phyloP scores from a whole-genome alignment of 1,140 invertebrate species.

The Bombus terrestris region DNA sequence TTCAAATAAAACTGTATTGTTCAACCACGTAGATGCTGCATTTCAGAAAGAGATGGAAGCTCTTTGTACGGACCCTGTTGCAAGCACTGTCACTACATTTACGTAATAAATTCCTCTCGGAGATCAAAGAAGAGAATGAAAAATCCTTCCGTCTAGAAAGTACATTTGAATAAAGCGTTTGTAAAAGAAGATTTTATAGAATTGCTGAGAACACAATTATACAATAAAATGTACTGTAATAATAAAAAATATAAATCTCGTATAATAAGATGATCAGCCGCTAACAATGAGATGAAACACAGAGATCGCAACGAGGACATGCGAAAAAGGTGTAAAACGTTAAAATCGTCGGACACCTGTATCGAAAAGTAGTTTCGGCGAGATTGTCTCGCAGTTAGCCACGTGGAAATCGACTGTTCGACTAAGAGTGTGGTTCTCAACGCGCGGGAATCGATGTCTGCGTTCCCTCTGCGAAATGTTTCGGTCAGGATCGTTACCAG shows the following conservation, averaged over 20 bases:
- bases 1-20: no score
- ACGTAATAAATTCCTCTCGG: no score
- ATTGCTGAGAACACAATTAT: no score
- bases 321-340: not conserved
- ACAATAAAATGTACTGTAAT: no score
- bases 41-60: no score
- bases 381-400: slow-evolving; percentile 3
- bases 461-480: slow-evolving; percentile 41
- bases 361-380: not conserved
- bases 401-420: slow-evolving; percentile 10
- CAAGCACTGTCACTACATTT: no score
- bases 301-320: not conserved
- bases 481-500: slow-evolving; percentile 62
- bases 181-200: no score
- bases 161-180: no score
- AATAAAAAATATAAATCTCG: not conserved
- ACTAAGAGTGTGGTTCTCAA: not conserved
- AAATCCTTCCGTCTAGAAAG: no score
- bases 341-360: not conserved
- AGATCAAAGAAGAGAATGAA: no score
- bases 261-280: not conserved
- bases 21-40: no score
- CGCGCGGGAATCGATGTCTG: slow-evolving; percentile 23
- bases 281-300: not conserved
- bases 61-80: no score